A percentile compares a stretch with the other conserved stretches of the same genome.
These are phyloP conservation scores for Typhlichthys eigenmanni DNA, from an alignment of 2,797 vertebrate genomes.

Conservation along the genomic window DNA sequence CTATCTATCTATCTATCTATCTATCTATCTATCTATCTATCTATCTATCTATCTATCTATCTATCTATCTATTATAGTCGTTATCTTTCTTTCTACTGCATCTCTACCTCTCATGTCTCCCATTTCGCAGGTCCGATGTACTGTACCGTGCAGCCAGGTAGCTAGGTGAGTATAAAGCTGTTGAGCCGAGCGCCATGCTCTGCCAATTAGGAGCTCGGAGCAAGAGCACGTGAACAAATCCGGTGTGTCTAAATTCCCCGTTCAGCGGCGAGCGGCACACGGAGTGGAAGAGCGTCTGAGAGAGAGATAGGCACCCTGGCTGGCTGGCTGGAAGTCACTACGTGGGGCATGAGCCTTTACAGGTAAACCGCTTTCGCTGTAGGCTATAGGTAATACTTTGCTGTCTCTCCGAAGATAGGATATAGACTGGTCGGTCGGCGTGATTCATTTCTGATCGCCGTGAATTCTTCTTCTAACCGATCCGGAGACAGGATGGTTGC, in stretches of 20 bases:
- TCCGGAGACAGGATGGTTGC: slow-evolving; percentile 58
- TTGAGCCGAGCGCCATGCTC: slow-evolving; percentile 37
- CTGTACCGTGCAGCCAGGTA: slow-evolving; percentile 44
- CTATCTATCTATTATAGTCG: neutral
- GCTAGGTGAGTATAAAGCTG: slow-evolving; percentile 11
- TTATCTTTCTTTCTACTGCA: neutral
- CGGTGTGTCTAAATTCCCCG: slow-evolving; percentile 63
- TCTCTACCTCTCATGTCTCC: neutral
- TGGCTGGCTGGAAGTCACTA: slow-evolving; percentile 33
- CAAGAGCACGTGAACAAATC: slow-evolving; percentile 76
- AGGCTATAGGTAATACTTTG: neutral
- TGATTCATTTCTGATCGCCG: slow-evolving; percentile 30
- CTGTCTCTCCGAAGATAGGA: neutral
- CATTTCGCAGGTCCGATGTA: slow-evolving; percentile 13
- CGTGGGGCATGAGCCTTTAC: slow-evolving; percentile 28
- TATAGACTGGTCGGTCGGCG: neutral
- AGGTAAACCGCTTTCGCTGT: slow-evolving; percentile 55
- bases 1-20: no score
- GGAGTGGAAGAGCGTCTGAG: slow-evolving; percentile 41
- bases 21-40: neutral
- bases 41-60: slow-evolving; percentile 9
- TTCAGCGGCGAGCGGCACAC: slow-evolving; percentile 45
- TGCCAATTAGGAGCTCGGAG: slow-evolving; percentile 71
- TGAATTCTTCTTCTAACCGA: slow-evolving; percentile 28
- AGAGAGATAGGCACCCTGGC: slow-evolving; percentile 38